These are phyloP conservation scores for Morone saxatilis DNA, from an alignment of 2,113 vertebrate species.

Conservation along the genomic window DNA sequence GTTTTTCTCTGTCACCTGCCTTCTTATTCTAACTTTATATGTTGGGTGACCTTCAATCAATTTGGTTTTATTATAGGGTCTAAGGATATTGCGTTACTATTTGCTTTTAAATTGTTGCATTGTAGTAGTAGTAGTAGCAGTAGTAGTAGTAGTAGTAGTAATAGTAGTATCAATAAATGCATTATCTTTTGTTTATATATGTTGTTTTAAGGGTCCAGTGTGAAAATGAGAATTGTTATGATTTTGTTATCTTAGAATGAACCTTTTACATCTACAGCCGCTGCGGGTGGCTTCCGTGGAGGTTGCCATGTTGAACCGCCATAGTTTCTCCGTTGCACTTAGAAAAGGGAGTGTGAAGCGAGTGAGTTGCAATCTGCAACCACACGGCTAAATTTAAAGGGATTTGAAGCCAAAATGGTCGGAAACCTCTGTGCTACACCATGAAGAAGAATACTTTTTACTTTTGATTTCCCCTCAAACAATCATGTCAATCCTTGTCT, in stretches of 20 bases:
- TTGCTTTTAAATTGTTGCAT: not conserved
- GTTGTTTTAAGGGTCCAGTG: too few relatives aligned
- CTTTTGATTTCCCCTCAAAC: not conserved
- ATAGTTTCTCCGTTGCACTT: too few relatives aligned
- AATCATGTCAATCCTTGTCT: not conserved
- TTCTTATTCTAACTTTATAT: accelerated
- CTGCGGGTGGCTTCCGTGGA: too few relatives aligned
- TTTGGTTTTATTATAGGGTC: not conserved
- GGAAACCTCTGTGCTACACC: not conserved
- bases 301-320: too few relatives aligned
- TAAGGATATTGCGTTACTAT: not conserved
- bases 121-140: too few relatives aligned
- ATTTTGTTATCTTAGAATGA: too few relatives aligned
- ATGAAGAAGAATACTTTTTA: not conserved
- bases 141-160: not conserved
- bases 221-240: too few relatives aligned
- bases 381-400: not conserved
- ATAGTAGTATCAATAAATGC: not conserved
- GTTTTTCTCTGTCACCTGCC: not conserved
- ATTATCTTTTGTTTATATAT: not conserved
- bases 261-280: too few relatives aligned
- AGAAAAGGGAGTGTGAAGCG: too few relatives aligned
- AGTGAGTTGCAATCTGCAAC: too few relatives aligned
- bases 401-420: not conserved
- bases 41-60: not conserved